A percentile compares a stretch with the other conserved stretches of the same genome.
Conservation (phyloP, 2,797 vertebrate genomes). For the Discoglossus pictus region DNA sequence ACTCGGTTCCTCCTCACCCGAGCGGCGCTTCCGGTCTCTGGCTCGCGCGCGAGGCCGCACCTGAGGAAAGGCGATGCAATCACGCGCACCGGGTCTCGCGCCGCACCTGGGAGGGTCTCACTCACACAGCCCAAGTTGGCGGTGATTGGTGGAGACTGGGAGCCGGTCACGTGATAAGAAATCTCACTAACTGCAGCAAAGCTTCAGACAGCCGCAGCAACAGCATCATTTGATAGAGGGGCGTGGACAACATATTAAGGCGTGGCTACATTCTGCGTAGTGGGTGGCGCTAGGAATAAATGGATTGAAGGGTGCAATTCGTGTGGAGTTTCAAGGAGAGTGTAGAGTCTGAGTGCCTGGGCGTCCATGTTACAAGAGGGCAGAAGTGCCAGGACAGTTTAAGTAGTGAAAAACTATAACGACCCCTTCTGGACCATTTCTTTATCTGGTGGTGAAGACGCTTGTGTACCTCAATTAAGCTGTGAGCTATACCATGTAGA, state of each 20-base stretch:
- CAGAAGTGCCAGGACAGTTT: too few species aligned
- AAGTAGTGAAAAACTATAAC: too few species aligned
- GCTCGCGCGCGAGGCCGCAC: constrained; percentile 21
- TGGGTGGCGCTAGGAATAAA: constrained; percentile 10
- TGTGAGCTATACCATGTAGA: too few species aligned
- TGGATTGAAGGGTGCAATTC: constrained; percentile 8
- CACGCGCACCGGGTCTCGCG: constrained; percentile 6
- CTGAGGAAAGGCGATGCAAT: constrained; percentile 16
- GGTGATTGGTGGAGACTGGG: constrained; percentile 5
- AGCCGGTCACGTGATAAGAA: constrained; percentile 8
- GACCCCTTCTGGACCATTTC: too few species aligned
- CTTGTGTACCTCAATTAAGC: too few species aligned
- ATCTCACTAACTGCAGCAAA: constrained; percentile 14
- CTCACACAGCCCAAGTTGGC: background rate
- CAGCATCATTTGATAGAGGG: constrained; percentile 30
- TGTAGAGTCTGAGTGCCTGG: background rate
- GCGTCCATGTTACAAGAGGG: background rate
- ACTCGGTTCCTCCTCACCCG: background rate
- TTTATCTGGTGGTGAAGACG: too few species aligned
- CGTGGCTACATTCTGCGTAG: background rate
- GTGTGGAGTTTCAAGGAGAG: background rate
- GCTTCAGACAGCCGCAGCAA: background rate
- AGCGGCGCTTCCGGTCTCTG: background rate
- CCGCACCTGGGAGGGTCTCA: constrained; percentile 11
- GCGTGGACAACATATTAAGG: background rate